Base-by-base conservation (phyloP, 1,140 invertebrate genomes). In the Coptotermes formosanus region DNA sequence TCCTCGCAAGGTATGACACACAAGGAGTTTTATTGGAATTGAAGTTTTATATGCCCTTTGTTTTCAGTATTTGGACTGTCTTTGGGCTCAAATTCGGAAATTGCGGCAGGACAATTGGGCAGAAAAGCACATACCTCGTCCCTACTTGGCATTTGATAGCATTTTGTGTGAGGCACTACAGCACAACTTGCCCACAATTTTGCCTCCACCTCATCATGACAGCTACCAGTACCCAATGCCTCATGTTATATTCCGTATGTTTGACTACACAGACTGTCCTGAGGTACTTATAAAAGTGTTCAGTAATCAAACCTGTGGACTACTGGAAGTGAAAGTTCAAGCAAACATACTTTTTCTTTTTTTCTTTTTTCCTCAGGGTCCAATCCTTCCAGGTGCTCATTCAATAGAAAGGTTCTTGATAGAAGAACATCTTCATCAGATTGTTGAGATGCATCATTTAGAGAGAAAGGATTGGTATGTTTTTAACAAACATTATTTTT, bases 201-300 rank as follows among this genome's bases (percentile, higher is more conserved):
- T 95, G 82, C 95, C 96, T n/a, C 97, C 97, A 8, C 97, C 97
- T 0, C 98, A 99, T 92, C 96, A 98, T 91, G 96, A 98, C 89
- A 94, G 94, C 45, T 96, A 95, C 89, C 91, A 94, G 38, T 99
- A 99, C 91, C 97, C 98, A 3, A 95, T 98, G 92, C 97, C 97
- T 0, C 94, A 95, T 89, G 97, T 97, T 9, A 96, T 98, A 14
- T 98, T 96, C 92, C 94, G 96, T 81, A 97, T 99, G 94, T 99
- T 99, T 92, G 98, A 99, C 91, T 99, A 99, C 90, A 99, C 98
- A 11, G 98, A 99, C 92, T 99, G 98, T 89, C 98, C 98, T 19
- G 98, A 99, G 91, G 97, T 90, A 87, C n/a, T 75, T 30, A 14
- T 7, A n/a, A 30, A n/a, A 38, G 38, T 38, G 38, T 38, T 38